Conservation (phyloP, 92 coral and sea anemone species). For the Paragorgia papillata region DNA sequence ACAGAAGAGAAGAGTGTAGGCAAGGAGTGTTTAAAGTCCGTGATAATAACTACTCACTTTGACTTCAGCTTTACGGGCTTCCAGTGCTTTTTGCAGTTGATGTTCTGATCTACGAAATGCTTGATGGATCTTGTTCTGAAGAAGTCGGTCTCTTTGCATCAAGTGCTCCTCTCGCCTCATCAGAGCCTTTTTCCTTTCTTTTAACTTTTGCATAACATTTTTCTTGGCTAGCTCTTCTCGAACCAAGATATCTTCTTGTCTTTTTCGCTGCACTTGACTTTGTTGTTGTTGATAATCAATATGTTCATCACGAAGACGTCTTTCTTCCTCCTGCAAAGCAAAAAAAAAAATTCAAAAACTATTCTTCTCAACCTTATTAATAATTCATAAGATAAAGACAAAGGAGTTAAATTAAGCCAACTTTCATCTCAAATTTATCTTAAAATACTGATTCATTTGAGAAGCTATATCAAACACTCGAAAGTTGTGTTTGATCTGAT, state of each 20-base stretch:
- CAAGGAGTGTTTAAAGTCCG: too few species aligned
- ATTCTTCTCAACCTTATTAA: background rate
- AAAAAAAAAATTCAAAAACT: background rate
- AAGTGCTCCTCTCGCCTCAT: slow-evolving; percentile 90
- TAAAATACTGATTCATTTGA: too few species aligned
- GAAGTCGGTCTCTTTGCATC: slow-evolving; percentile 93
- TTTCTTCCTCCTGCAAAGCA: slow-evolving; percentile 79
- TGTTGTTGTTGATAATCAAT: slow-evolving; percentile 91
- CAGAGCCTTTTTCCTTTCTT: slow-evolving; percentile 74
- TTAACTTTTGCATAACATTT: slow-evolving; percentile 74
- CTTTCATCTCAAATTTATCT: too few species aligned
- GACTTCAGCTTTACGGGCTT: slow-evolving; percentile 96
- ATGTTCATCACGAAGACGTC: slow-evolving; percentile 90
- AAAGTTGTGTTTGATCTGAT: too few species aligned
- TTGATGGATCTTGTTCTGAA: slow-evolving; percentile 94
- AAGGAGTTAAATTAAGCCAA: too few species aligned
- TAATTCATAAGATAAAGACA: too few species aligned
- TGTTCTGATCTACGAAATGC: slow-evolving; percentile 94
- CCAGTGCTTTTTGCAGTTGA: slow-evolving; percentile 88
- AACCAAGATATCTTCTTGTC: slow-evolving; percentile 81
- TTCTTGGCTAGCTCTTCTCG: slow-evolving; percentile 84
- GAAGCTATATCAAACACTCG: too few species aligned
- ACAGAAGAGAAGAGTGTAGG: too few species aligned
- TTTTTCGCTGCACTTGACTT: slow-evolving; percentile 68
- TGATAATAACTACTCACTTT: slow-evolving; percentile 56